A percentile compares a stretch with the other conserved stretches of the same genome.
Conservation (phyloP, 2,113 vertebrate species). For the Nymphicus hollandicus region DNA sequence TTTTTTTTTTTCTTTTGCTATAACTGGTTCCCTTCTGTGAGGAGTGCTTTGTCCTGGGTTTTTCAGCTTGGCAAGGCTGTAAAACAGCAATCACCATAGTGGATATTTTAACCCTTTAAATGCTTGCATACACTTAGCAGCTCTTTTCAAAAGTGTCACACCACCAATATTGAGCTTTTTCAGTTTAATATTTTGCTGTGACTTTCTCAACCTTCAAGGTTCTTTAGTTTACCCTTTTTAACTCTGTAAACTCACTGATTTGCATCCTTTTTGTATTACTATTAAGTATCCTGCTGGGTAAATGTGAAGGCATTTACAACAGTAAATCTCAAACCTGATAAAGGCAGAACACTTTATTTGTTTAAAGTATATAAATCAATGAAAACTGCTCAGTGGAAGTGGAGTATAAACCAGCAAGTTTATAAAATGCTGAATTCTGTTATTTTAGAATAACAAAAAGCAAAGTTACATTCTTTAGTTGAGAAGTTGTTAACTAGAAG, state of each 20-base stretch:
- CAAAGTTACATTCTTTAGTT: not conserved
- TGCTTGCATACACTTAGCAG: not conserved
- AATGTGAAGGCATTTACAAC: not conserved
- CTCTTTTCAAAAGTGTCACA: not conserved
- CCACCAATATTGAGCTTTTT: not conserved
- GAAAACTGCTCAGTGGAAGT: not conserved
- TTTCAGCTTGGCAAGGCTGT: not conserved
- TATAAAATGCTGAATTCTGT: not conserved
- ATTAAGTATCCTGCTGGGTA: not conserved
- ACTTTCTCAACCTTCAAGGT: not conserved
- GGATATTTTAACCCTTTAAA: not conserved
- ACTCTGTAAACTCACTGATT: not conserved
- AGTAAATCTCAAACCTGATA: not conserved
- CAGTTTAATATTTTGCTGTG: not conserved
- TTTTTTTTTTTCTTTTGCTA: not conserved
- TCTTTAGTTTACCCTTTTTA: not conserved
- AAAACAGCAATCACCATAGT: not conserved
- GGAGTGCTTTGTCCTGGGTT: not conserved
- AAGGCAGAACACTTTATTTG: not conserved
- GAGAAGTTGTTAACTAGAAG: not conserved
- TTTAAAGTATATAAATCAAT: not conserved
- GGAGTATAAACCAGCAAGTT: not conserved
- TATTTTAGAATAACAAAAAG: not conserved
- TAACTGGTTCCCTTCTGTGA: not conserved
- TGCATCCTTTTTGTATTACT: not conserved